A percentile compares a stretch with the other conserved stretches of the same genome.
phyloP scores from a whole-genome alignment of 2,888 invertebrate genomes.

The Cryptosula pallasiana region DNA sequence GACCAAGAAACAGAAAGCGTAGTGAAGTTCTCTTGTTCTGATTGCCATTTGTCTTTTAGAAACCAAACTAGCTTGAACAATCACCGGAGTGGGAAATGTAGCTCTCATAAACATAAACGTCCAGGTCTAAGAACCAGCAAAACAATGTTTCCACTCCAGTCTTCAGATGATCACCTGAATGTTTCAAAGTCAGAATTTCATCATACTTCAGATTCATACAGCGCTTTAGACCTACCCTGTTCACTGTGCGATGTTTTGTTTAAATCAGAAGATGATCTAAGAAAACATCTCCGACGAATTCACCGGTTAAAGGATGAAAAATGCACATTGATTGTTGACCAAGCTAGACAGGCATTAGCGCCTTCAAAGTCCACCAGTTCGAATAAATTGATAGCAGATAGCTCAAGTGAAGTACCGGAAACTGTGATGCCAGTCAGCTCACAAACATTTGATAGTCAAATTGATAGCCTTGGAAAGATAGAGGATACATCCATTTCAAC shows the following conservation, averaged over 20 bases:
- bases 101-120: too few relatives aligned
- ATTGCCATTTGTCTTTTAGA: background rate
- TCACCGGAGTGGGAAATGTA: too few relatives aligned
- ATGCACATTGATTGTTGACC: background rate
- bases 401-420: background rate
- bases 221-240: too few relatives aligned
- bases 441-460: background rate
- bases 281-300: background rate
- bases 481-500: too few relatives aligned
- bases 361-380: background rate
- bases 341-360: background rate
- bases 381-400: background rate
- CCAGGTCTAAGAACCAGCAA: too few relatives aligned
- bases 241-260: background rate
- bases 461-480: background rate
- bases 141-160: too few relatives aligned
- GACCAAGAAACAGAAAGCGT: too few relatives aligned
- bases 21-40: background rate
- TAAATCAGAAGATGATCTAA: background rate
- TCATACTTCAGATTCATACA: too few relatives aligned
- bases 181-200: too few relatives aligned
- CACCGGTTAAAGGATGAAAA: background rate
- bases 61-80: background rate
- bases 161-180: too few relatives aligned
- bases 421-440: background rate